Evolutionary conservation across 92 coral and sea anemone species (phyloP).

Genomic region (Ricordea florida): DNA sequence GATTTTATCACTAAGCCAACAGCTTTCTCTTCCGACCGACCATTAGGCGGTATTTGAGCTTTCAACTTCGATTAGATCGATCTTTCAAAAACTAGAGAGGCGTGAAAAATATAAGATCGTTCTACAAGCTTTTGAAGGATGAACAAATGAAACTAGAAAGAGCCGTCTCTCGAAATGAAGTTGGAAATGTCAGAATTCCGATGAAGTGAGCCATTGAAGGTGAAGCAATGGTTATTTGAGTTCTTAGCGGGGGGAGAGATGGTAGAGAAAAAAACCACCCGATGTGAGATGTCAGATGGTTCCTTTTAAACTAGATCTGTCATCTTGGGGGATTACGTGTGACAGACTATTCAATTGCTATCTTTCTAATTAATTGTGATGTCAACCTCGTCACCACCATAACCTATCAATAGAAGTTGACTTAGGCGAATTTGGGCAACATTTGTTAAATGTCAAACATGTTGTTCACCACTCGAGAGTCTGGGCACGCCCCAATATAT

Average conservation of each 20-base stretch:
- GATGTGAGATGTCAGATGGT: slow-evolving; percentile 69
- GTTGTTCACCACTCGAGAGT: slow-evolving; percentile 94
- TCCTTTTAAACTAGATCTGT: slow-evolving; percentile 75
- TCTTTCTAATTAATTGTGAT: slow-evolving; percentile 97
- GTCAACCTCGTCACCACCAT: slow-evolving; percentile 96
- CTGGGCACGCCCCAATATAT: slow-evolving; percentile 89
- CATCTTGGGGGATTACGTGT: slow-evolving; percentile 81
- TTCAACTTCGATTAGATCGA: slow-evolving; percentile 85
- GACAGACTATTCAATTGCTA: slow-evolving; percentile 94
- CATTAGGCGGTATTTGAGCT: slow-evolving; percentile 62
- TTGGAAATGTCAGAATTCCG: slow-evolving; percentile 14
- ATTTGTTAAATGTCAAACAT: slow-evolving; percentile 98
- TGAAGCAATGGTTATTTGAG: slow-evolving; percentile 46
- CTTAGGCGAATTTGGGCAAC: slow-evolving; percentile 88
- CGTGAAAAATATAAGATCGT: slow-evolving; percentile 54
- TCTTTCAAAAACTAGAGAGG: slow-evolving; percentile 80
- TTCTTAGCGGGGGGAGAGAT: slow-evolving; percentile 38
- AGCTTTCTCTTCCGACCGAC: slow-evolving; percentile 47
- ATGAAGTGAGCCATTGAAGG: slow-evolving; percentile 43
- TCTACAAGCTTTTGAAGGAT: slow-evolving; percentile 29
- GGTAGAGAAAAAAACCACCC: slow-evolving; percentile 17
- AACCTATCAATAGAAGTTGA: slow-evolving; percentile 96
- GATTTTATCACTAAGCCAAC: slow-evolving; percentile 53
- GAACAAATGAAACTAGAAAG: slow-evolving; percentile 20
- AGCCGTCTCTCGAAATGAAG: slow-evolving; percentile 36